A percentile compares a stretch with the other conserved stretches of the same genome.
These are phyloP conservation scores for Craterocephalus amniculus DNA, from an alignment of 2,797 vertebrate genomes.

Conservation along the genomic window DNA sequence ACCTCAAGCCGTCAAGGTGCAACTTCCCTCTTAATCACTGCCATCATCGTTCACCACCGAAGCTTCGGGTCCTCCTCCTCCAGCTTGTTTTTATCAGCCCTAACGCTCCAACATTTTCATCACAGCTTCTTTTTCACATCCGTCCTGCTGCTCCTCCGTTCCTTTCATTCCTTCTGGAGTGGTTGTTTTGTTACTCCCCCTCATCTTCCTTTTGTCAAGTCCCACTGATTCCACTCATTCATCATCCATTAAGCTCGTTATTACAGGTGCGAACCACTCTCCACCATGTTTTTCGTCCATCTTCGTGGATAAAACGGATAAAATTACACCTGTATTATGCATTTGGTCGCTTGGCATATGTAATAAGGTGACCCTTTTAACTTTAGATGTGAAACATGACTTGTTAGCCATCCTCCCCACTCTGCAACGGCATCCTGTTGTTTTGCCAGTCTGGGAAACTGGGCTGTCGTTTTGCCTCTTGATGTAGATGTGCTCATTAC, in stretches of 20 bases:
- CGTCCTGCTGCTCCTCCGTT: constrained; percentile 36
- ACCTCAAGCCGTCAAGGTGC: constrained; percentile 40
- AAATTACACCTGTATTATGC: constrained; percentile 9
- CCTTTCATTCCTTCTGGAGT: constrained; percentile 36
- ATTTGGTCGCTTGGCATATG: constrained; percentile 36
- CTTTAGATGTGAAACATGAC: constrained; percentile 47
- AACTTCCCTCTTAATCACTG: constrained; percentile 44
- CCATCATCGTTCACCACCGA: constrained; percentile 36
- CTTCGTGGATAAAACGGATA: constrained; percentile 14
- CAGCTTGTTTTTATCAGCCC: constrained; percentile 50
- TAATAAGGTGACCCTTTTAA: constrained; percentile 53
- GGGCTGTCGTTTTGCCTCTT: constrained; percentile 61
- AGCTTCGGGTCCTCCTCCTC: constrained; percentile 34
- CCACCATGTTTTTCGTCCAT: constrained; percentile 1
- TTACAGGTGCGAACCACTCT: constrained; percentile 46
- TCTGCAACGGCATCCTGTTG: constrained; percentile 60
- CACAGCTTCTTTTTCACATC: constrained; percentile 39
- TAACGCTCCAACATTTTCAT: constrained; percentile 39
- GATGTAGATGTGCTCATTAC: constrained; percentile 66
- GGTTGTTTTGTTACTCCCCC: constrained; percentile 48
- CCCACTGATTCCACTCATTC: constrained; percentile 52
- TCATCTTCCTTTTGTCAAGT: constrained; percentile 50
- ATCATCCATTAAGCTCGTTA: constrained; percentile 48
- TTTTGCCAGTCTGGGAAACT: constrained; percentile 55
- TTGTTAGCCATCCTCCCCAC: constrained; percentile 12